Evolutionary conservation across 1,140 invertebrate genomes (phyloP).

Genomic region (Batillaria attramentaria): DNA sequence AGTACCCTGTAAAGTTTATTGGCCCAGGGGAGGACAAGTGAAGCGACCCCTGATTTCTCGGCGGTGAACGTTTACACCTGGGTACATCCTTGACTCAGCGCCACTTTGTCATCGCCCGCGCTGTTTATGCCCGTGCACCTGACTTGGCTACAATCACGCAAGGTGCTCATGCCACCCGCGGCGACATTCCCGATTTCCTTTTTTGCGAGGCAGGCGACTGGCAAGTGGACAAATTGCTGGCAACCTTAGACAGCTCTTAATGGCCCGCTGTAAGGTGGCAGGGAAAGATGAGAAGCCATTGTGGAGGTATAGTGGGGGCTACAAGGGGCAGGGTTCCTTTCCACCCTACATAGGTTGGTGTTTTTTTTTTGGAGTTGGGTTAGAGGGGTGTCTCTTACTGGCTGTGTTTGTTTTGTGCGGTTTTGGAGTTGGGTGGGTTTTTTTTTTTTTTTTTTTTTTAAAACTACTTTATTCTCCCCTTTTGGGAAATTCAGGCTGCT

Average conservation of each 20-base stretch:
- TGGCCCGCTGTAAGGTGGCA: neutral
- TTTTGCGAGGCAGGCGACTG: neutral
- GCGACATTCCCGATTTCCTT: neutral
- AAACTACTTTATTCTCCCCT: no score
- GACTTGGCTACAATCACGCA: neutral
- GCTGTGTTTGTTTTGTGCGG: no score
- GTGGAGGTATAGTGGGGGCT: neutral
- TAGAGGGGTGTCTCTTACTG: no score
- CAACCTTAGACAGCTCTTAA: slow-evolving; percentile 27
- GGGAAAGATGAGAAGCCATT: neutral
- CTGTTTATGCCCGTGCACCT: slow-evolving; percentile 27
- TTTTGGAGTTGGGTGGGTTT: no score
- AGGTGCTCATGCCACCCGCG: slow-evolving; percentile 28
- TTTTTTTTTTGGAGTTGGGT: neutral
- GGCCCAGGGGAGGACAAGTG: no score
- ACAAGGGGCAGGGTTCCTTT: no score
- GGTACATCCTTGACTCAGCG: slow-evolving; percentile 14
- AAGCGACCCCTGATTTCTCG: no score
- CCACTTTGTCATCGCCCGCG: neutral
- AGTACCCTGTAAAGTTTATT: no score
- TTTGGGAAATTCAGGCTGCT: no score
- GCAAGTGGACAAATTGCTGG: slow-evolving; percentile 32
- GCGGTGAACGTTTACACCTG: no score
- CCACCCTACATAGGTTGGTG: neutral
- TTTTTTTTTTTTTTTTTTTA: no score